phyloP scores from a whole-genome alignment of 2,113 vertebrate species.

The Urocynchramus pylzowi region DNA sequence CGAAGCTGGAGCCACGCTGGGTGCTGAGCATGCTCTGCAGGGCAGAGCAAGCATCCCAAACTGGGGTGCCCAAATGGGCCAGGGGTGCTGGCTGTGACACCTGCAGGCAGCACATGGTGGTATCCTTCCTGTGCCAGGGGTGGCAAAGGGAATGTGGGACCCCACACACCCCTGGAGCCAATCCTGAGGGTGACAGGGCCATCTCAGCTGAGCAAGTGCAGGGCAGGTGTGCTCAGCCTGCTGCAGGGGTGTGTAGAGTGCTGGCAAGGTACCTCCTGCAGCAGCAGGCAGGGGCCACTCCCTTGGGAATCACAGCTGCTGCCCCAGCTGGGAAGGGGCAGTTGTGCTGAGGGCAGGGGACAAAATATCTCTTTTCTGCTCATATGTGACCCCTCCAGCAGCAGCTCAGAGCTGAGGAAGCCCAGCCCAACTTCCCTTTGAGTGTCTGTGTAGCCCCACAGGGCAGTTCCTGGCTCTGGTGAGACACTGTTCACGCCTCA shows the following conservation, averaged over 20 bases:
- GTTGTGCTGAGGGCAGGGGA: no score
- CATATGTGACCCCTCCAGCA: rapidly evolving
- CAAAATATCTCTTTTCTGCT: not conserved
- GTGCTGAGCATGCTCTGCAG: not conserved
- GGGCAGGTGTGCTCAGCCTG: not conserved
- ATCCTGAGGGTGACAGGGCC: no score
- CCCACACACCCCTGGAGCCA: rapidly evolving
- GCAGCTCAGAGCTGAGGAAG: not conserved
- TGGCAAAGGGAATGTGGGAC: not conserved
- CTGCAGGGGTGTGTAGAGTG: rapidly evolving
- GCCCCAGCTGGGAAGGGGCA: not conserved
- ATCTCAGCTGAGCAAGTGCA: not conserved
- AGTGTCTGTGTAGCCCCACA: not conserved
- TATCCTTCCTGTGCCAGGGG: rapidly evolving
- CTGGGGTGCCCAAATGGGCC: not conserved
- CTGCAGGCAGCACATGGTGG: rapidly evolving
- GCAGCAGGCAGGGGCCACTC: not conserved
- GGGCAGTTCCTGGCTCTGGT: rapidly evolving
- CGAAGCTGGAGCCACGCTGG: not conserved
- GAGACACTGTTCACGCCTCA: not conserved
- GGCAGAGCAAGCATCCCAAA: not conserved
- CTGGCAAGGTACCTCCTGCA: not conserved
- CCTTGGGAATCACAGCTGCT: not conserved
- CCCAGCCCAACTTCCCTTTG: not conserved
- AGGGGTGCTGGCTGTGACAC: not conserved